phyloP scores from a whole-genome alignment of 2,797 vertebrate species.

The Sebastes trivittatus region DNA sequence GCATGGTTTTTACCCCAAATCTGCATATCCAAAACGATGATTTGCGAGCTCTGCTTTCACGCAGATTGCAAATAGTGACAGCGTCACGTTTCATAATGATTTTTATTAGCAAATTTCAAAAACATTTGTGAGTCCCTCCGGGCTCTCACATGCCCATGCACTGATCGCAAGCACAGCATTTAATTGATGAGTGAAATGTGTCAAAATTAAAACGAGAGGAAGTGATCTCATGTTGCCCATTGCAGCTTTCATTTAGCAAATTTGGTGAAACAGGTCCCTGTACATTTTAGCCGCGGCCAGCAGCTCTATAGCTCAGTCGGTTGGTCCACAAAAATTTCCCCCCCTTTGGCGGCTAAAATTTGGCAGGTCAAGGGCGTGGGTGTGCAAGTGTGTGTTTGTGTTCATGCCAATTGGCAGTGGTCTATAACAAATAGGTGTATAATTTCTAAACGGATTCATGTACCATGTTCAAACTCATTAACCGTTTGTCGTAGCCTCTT shows the following conservation, averaged over 20 bases:
- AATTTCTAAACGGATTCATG: too few species aligned
- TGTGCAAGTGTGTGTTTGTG: too few species aligned
- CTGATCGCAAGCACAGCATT: not conserved
- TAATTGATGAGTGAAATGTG: not conserved
- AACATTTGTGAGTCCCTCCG: not conserved
- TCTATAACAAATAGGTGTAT: too few species aligned
- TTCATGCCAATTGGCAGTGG: too few species aligned
- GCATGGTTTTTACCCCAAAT: too few species aligned
- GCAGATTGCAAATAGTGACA: not conserved
- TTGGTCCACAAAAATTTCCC: too few species aligned
- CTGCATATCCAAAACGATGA: too few species aligned
- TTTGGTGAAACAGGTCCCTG: not conserved
- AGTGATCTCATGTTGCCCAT: not conserved
- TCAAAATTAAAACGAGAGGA: not conserved
- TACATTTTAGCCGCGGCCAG: not conserved
- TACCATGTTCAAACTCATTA: too few species aligned
- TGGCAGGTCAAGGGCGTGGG: too few species aligned
- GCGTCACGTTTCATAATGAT: not conserved
- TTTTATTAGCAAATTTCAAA: not conserved
- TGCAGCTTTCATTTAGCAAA: not conserved
- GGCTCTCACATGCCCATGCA: not conserved
- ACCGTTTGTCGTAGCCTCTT: too few species aligned
- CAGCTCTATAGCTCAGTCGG: too few species aligned
- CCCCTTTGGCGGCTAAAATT: too few species aligned
- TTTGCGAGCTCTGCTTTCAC: not conserved